Evolutionary conservation across 2,797 vertebrate species (phyloP), one percentile per base, ranked within the genome.

Genomic region (Microcaecilia unicolor): DNA sequence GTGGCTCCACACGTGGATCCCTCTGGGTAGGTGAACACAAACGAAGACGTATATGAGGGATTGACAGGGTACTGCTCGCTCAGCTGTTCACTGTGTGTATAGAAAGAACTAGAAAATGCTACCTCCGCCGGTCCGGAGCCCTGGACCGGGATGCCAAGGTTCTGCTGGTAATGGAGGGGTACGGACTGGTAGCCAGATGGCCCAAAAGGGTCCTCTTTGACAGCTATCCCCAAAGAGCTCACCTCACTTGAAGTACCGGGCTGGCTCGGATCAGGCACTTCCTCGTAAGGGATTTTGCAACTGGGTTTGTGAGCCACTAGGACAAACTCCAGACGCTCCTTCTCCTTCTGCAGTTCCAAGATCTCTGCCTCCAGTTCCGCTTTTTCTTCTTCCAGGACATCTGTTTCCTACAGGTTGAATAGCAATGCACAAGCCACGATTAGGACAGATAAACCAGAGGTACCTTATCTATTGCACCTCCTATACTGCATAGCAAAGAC

Each of bases 11-110:
- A 96, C 72, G 84, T 79, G 46, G 74, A 44, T 89, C 89, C 92
- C 89, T 98, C 94, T 93, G 94, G 93, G 90, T 92, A 93, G 90
- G 90, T 96, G 91, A 97, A 97, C 79, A 98, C 92, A 94, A 98
- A 98, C 89, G 94, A 90, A 90, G 93, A 95, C 77, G 92, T 91
- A 84, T 89, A 93, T 88, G 92, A 89, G 76, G 91, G 79, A 88
- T 88, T 92, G 86, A 86, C 80, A 15, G 88, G 84, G 80, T 84
- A 88, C 28, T 80, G 84, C 78, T 82, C 78, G 65, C 82, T 82
- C 68, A 77, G 78, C 65, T 74, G 79, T 81, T 87, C 87, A 76
- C 79, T 82, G 51, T 84, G 85, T 72, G 83, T 80, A 90, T 87
- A 89, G 88, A 89, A 92, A 90, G 91, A 94, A 91, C 84, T 81